Evolutionary conservation across 2,888 invertebrate species (phyloP), one percentile per base, ranked within the genome.

Genomic region (Mystacides longicornis): DNA sequence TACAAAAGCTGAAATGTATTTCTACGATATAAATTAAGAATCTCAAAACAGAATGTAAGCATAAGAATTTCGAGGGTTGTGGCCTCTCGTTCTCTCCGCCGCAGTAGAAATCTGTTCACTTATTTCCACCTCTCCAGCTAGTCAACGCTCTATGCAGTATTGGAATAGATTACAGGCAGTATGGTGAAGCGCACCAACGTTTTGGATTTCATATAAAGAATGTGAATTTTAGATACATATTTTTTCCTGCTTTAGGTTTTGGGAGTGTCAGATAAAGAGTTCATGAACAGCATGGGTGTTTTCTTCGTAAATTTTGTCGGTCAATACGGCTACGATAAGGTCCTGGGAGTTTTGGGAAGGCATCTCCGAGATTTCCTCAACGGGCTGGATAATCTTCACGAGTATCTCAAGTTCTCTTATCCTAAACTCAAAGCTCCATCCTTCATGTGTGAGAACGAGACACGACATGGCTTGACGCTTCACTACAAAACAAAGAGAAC

Each of bases 371-470:
- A 97, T 72, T 97, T 97, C 67, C 81, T 97, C 2, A 97, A 96
- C 68, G 95, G 93, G 0, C 75, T 98, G 64, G 97, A 98, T 73
- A 97, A 97, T 74, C 78, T 98, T 21, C 98, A 98, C 70, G 97
- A 97, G 70, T 98, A 98, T 70, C 79, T 98, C 48, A 91, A 96
- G 71, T 95, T 95, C 74, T 94, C 93, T 52, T 96, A 96, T 69
- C 95, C 95, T 0, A 81, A 89, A 64, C 86, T 86, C 85, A 75
- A 87, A 62, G 96, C 97, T 0, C 98, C 98, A 0, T 94, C 94
- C 52, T 98, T 98, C 70, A 96, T 95, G 64, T 95, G 95, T 67
- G 96, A 96, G 71, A 93, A 94, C 67, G 97, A 98, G 71, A 91
- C 93, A 0, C 81, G 89, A 54, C 88, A 90, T 66, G 97, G 97